Conservation (phyloP, 2,888 invertebrate genomes). For the Chaetoderma sp. region DNA sequence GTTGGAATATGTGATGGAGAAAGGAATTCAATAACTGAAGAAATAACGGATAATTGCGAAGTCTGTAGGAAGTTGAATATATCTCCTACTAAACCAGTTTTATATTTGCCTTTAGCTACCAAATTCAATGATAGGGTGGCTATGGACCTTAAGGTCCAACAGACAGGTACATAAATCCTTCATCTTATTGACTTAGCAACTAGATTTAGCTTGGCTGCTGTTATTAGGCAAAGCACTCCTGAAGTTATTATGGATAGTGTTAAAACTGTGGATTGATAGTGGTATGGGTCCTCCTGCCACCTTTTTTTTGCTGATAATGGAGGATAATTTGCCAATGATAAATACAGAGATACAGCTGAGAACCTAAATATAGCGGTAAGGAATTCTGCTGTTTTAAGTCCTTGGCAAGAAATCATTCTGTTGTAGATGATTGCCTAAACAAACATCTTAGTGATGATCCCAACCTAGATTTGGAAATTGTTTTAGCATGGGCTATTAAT, state of each 20-base stretch:
- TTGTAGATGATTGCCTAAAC: not conserved
- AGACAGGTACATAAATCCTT: not conserved
- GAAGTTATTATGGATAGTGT: conserved; percentile 2
- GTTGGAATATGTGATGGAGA: not conserved
- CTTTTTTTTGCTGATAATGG: conserved; percentile 15
- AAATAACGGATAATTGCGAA: not conserved
- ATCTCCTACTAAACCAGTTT: conserved; percentile 6
- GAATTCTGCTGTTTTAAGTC: conserved; percentile 2
- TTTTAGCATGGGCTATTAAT: not conserved
- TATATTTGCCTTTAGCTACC: conserved; percentile 8
- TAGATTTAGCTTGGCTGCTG: too few relatives aligned
- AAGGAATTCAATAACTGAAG: not conserved
- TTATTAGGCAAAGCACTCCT: not conserved
- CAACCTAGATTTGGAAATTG: not conserved
- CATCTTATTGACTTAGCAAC: too few relatives aligned
- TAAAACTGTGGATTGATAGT: conserved; percentile 1
- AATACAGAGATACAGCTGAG: conserved; percentile 1
- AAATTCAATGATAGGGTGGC: conserved; percentile 17
- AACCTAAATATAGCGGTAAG: conserved; percentile 5
- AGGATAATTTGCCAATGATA: conserved; percentile 8
- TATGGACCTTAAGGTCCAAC: conserved; percentile 2
- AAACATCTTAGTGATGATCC: not conserved
- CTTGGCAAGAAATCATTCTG: not conserved
- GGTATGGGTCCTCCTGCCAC: not conserved
- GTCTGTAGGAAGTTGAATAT: not conserved